Evolutionary conservation across 1,140 invertebrate genomes (phyloP).

Genomic region (Neotoxoptera formosana): DNA sequence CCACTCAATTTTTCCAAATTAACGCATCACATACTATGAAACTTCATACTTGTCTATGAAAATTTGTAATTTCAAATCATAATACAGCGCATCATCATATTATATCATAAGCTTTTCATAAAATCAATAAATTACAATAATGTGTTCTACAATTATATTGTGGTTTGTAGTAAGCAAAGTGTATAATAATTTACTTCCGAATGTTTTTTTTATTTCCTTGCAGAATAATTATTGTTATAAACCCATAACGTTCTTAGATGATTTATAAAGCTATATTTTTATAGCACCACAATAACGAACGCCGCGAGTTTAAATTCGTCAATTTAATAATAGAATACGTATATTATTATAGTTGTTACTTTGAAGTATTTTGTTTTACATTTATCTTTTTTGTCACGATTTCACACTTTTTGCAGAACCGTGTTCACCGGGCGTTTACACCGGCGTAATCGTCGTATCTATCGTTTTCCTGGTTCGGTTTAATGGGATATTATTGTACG

Average conservation of each 20-base stretch:
- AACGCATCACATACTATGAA: background rate
- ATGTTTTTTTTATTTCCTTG: background rate
- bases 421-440: background rate
- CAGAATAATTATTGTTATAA: background rate
- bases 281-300: background rate
- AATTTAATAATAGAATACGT: background rate
- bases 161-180: background rate
- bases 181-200: background rate
- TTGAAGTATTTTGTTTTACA: slow-evolving; percentile 10
- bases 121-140: background rate
- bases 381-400: background rate
- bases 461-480: background rate
- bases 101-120: background rate
- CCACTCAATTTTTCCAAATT: background rate
- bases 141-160: background rate
- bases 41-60: no score
- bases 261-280: background rate
- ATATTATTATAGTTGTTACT: background rate
- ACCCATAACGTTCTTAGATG: background rate
- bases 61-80: background rate
- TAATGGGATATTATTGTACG: background rate
- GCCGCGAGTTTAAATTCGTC: background rate
- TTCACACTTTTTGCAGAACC: background rate
- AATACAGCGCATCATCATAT: background rate
- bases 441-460: background rate